Evolutionary conservation across 2,888 invertebrate genomes (phyloP).

Genomic region (Ormyrus rosae): DNA sequence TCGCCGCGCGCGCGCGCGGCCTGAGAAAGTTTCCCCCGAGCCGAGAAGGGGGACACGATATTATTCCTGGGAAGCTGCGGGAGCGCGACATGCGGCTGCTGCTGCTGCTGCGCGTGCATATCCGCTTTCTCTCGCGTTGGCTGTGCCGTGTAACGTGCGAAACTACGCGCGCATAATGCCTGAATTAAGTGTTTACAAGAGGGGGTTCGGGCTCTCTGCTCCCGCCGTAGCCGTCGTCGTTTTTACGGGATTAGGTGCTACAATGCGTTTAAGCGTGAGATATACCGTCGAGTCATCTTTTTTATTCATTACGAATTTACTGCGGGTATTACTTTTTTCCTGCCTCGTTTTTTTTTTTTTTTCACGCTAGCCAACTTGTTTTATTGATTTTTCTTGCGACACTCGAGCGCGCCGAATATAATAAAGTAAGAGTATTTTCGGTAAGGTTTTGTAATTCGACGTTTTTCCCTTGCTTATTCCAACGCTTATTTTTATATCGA

Average conservation of each 20-base stretch:
- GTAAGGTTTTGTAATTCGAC: no score
- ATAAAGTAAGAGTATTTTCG: no score
- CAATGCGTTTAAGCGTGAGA: neutral
- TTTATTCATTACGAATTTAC: slow-evolving; percentile 13
- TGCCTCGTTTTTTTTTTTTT: slow-evolving; percentile 10
- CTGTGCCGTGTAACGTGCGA: slow-evolving; percentile 15
- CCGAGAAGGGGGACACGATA: neutral
- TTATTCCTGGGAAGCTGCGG: slow-evolving; percentile 12
- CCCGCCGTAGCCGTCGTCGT: neutral
- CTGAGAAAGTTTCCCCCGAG: slow-evolving; percentile 30
- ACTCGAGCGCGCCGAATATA: no score
- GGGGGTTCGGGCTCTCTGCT: neutral
- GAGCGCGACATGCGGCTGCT: slow-evolving; percentile 11
- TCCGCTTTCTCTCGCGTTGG: neutral
- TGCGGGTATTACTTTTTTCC: slow-evolving; percentile 1
- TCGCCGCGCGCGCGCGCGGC: neutral
- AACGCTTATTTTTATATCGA: no score
- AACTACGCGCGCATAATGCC: slow-evolving; percentile 13
- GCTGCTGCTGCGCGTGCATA: slow-evolving; percentile 4
- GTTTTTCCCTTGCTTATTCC: no score
- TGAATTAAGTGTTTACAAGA: slow-evolving; percentile 34
- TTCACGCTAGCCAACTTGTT: neutral
- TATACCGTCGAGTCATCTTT: slow-evolving; percentile 31
- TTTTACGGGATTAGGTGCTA: slow-evolving; percentile 5
- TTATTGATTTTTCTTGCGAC: no score